Evolutionary conservation across 2,888 invertebrate species (phyloP), one percentile per base, ranked within the genome.

Genomic region (Cynaeus angustus): DNA sequence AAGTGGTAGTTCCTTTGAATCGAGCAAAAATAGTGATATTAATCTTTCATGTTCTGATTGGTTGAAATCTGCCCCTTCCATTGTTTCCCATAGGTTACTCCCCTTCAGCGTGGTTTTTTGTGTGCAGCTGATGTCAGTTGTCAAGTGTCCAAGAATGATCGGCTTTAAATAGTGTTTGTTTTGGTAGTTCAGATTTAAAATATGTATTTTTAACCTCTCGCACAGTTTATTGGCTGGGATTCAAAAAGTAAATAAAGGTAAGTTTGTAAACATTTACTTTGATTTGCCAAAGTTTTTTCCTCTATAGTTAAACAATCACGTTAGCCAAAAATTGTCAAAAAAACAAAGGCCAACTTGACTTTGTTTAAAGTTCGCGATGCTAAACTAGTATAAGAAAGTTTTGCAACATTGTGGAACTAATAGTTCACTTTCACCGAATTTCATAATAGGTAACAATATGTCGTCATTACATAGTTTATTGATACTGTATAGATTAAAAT

Each of bases 401-500:
- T 55, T 55, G 62, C 10, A 68, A 68, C 55, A 53, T 10, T 43
- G 59, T 37, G 41, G 41, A 41, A 41, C 55, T 26, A 38, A 58
- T 43, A 65, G 38, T 66, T 68, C 61, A 75, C 77, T 77, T 77
- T 77, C 77, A 77, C 77, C 66, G 30, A 70, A 72, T 77, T 76
- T 76, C 76, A 71, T 74, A 75, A 76, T 72, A 59, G n/a, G 55
- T 12, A 66, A 61, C 67, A 74, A 70, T 71, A 77, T 75, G 73
- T 69, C 70, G 43, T 66, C 46, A 66, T 59, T 12, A 26, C 55
- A 56, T 46, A 41, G 46, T 33, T 61, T 43, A 45, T 62, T 45
- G 45, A 28, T 41, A 53, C 12, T 43, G 16, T 26, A 53, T 45
- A 21, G 46, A 50, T 50, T 26, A 38, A 12, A 41, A 12, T 37